Conservation (phyloP, 1,140 invertebrate genomes). For the Vollenhovia emeryi region DNA sequence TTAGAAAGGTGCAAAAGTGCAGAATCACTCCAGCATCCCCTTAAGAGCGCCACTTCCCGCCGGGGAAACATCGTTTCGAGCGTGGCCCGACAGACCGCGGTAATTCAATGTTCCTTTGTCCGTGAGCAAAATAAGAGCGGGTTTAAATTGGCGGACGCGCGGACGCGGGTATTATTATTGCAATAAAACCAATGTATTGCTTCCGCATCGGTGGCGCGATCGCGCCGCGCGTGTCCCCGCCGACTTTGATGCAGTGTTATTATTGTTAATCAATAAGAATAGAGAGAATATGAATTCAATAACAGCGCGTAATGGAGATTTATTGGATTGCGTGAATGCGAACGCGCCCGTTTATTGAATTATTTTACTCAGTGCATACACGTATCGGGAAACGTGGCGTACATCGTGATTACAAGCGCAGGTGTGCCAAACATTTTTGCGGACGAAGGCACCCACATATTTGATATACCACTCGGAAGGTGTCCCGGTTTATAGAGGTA, state of each 20-base stretch:
- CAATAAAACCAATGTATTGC: constrained; percentile 21
- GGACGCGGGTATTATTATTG: not conserved
- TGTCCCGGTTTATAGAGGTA: constrained; percentile 14
- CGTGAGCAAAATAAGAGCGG: not conserved
- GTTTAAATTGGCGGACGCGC: not conserved
- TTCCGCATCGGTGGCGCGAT: not conserved
- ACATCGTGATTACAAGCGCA: constrained; percentile 20
- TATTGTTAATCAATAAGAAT: constrained; percentile 38
- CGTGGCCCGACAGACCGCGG: not conserved
- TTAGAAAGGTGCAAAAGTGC: too few species aligned
- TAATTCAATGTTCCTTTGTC: not conserved
- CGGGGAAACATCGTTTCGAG: not conserved
- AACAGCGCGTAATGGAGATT: constrained; percentile 26
- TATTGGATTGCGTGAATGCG: constrained; percentile 26
- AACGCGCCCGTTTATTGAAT: constrained; percentile 24
- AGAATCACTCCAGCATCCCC: too few species aligned
- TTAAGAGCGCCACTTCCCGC: not conserved
- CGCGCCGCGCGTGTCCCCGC: not conserved
- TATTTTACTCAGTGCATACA: not conserved
- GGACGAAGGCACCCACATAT: constrained; percentile 13
- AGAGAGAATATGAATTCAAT: constrained; percentile 17
- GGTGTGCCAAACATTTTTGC: constrained; percentile 12
- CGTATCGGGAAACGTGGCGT: not conserved
- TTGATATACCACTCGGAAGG: constrained; percentile 13
- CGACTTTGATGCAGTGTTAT: not conserved